Evolutionary conservation across 2,888 invertebrate species (phyloP), one percentile per base, ranked within the genome.

Genomic region (Callosobruchus maculatus): DNA sequence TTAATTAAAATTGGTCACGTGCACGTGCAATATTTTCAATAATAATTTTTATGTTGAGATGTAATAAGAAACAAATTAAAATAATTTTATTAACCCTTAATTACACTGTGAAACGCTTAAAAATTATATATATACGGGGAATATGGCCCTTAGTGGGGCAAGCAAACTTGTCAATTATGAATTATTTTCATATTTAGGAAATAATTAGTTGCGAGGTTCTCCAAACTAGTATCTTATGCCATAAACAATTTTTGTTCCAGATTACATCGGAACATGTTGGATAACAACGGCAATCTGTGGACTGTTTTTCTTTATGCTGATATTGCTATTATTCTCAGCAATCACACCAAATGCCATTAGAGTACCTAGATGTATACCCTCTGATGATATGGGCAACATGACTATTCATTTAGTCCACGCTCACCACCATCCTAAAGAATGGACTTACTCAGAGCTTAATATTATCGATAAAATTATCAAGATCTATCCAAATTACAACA

Each of bases 351-450:
- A 72, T 0, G 77, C 74, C 49, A 70, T 77, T 13, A 75, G 81
- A 75, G 71, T 81, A 0, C 83, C 83, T 7, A 80, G 82, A 74
- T 84, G 84, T 72, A 71, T 76, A 20, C 71, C 80, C 73, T 72
- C 76, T 68, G 78, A 80, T 21, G 73, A 79, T 21, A 74, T 83
- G 30, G 80, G 80, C 67, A 84, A 84, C 71, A 78, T 78, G 67
- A 85, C 83, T 68, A 82, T 87, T 22, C 85, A 86, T 77, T 78
- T 87, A 66, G 83, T 86, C 0, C 86, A 87, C 75, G 78, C 82
- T 2, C 80, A 81, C 9, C 73, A 78, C 20, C 77, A 22, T 70
- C n/a, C 21, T 13, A 22, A 67, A 9, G 83, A 84, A 82, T 78
- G 81, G 9, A 80, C 80, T 77, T 77, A 78, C 22, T 80, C 83